Base-by-base conservation (phyloP, 2,113 vertebrate genomes). In the Oreochromis spilurus region DNA sequence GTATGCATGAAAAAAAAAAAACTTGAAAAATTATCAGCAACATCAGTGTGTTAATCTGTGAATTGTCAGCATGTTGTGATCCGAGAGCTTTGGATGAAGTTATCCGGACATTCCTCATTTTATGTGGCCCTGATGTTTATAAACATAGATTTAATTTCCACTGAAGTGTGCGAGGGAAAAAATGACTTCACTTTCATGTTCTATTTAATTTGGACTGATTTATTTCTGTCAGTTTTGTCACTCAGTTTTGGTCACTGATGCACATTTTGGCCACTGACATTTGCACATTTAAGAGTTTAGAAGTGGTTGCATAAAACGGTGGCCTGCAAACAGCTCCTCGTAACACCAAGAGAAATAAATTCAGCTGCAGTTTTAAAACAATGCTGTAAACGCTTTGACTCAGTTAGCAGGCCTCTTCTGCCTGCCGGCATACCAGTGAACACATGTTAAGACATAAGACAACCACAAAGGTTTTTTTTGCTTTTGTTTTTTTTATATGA, bases 291-390 rank as follows among this genome's bases (percentile, higher is more conserved):
- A 87, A 81, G 13, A 11, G 45, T 82, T 88, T 21, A 83, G 70
- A 88, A 75, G 85, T 85, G 82, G 88, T 72, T 80, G 21, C 54
- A 85, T 89, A 62, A 85, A 92, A 86, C 52, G 9, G 45, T 36
- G 5, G 50, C 54, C 58, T 17, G 52, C 54, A 85, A 57, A n/a
- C 48, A 62, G 45, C 53, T 77, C 21, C 79, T 75, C 31, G 36
- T 50, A 78, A 81, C 79, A 43, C 81, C 5, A 45, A 40, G 57
- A 85, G 34, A 43, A 77, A 78, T n/a, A 62, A 29, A 84, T 81
- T 82, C 62, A 91, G 81, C 81, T 24, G 11, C 85, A 65, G 34
- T 82, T 89, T 85, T 54, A 58, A 60, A 36, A 29, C 29, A 21
- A 43, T 19, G 83, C 17, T 79, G n/a, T 79, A 67, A 54, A 84